phyloP scores from a whole-genome alignment of 1,140 invertebrate genomes.

The Trichonephila clavata region DNA sequence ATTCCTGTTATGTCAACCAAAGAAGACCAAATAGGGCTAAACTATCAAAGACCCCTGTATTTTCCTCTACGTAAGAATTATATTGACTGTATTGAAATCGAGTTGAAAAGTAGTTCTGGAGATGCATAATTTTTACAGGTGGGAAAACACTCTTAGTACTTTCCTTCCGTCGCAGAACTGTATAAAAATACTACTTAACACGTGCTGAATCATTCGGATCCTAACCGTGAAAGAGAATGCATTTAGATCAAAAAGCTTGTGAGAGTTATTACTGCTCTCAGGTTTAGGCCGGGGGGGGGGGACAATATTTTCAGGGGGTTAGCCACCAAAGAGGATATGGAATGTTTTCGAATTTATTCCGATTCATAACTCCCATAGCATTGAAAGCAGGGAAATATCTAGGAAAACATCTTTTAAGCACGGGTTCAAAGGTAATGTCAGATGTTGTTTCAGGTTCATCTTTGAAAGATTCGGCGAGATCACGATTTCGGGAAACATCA shows the following conservation, averaged over 20 bases:
- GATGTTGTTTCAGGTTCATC: neutral
- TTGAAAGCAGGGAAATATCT: neutral
- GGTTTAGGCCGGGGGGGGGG: neutral
- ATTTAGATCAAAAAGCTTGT: neutral
- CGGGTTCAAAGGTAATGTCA: neutral
- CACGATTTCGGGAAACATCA: neutral
- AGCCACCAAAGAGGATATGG: constrained; percentile 15
- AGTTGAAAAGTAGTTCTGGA: neutral
- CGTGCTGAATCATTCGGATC: neutral
- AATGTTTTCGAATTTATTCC: too few relatives aligned
- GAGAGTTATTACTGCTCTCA: constrained; percentile 39
- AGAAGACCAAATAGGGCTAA: neutral
- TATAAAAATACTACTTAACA: neutral
- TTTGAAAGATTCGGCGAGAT: neutral
- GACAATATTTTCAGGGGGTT: neutral
- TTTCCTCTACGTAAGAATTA: neutral
- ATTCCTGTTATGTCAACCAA: neutral
- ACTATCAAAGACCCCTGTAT: neutral
- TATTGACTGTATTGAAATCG: neutral
- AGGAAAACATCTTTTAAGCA: neutral
- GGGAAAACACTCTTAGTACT: neutral
- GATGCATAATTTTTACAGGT: neutral
- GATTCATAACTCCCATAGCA: neutral
- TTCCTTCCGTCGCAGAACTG: neutral
- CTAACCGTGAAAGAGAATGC: neutral